A percentile compares a stretch with the other conserved stretches of the same genome.
Conservation (phyloP, 2,797 vertebrate species). For the Hemibagrus guttatus region DNA sequence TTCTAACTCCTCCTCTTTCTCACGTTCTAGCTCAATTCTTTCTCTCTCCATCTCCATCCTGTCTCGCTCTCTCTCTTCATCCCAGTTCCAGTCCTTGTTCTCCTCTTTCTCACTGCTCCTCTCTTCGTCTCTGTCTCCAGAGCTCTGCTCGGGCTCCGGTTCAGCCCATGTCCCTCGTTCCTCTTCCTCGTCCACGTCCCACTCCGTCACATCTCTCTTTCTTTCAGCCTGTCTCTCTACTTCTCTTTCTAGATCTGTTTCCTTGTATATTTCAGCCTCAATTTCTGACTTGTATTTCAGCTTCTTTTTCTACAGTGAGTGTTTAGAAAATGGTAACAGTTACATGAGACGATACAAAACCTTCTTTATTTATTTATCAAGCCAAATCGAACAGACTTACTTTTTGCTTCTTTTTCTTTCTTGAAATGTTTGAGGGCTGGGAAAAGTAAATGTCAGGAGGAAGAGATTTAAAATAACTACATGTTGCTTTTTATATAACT, state of each 20-base stretch:
- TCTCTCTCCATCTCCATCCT: conserved; percentile 48
- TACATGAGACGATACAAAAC: background rate
- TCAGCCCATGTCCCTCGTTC: conserved; percentile 21
- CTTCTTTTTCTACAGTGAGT: conserved; percentile 57
- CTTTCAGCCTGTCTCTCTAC: conserved; percentile 32
- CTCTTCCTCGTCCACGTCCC: conserved; percentile 32
- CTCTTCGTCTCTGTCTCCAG: conserved; percentile 49
- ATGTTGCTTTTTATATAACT: conserved; percentile 8
- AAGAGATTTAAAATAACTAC: background rate
- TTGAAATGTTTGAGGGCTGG: conserved; percentile 73
- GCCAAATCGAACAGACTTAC: conserved; percentile 62
- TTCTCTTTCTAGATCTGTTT: conserved; percentile 22
- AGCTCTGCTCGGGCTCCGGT: conserved; percentile 24
- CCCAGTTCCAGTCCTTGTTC: conserved; percentile 63
- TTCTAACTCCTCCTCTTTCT: conserved; percentile 39
- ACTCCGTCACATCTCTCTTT: conserved; percentile 29
- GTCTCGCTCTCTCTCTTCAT: conserved; percentile 57
- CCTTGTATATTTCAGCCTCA: conserved; percentile 14
- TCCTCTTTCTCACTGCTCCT: conserved; percentile 20
- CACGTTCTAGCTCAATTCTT: conserved; percentile 40
- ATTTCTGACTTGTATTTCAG: conserved; percentile 43
- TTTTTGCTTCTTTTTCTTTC: conserved; percentile 63
- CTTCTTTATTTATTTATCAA: conserved; percentile 16
- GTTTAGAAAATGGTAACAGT: background rate
- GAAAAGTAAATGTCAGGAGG: conserved; percentile 46